These are phyloP conservation scores for Palaemon carinicauda DNA, from an alignment of 1,140 invertebrate genomes.

Conservation along the genomic window DNA sequence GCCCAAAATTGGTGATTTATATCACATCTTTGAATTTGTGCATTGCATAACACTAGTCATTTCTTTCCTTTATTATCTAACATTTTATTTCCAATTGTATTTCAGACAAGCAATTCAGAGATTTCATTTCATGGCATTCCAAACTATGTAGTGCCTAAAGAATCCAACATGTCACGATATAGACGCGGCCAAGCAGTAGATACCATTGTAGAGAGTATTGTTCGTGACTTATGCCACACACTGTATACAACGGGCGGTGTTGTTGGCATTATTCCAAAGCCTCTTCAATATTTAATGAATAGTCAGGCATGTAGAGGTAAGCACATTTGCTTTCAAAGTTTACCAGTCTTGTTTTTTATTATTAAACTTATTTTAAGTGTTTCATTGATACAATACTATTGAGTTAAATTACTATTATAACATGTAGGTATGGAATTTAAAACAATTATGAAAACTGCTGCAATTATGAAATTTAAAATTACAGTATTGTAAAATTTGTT, in stretches of 20 bases:
- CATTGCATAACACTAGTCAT: too few relatives aligned
- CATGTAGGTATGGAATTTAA: too few relatives aligned
- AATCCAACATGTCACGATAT: constrained; percentile 58
- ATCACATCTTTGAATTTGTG: too few relatives aligned
- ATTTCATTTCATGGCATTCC: constrained; percentile 59
- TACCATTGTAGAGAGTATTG: constrained; percentile 61
- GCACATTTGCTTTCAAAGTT: not conserved
- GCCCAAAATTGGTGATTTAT: too few relatives aligned
- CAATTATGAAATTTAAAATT: too few relatives aligned
- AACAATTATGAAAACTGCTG: too few relatives aligned
- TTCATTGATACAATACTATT: too few relatives aligned
- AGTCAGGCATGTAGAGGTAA: constrained; percentile 68
- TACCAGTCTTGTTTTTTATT: too few relatives aligned
- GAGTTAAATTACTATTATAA: too few relatives aligned
- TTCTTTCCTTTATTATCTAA: not conserved
- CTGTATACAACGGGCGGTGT: constrained; percentile 62
- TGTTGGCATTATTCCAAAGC: constrained; percentile 63
- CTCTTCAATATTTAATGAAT: constrained; percentile 65
- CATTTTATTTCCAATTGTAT: not conserved
- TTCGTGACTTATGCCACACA: constrained; percentile 63
- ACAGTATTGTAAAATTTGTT: too few relatives aligned
- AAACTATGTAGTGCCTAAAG: constrained; percentile 60
- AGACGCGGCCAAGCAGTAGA: constrained; percentile 30
- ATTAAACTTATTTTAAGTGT: too few relatives aligned
- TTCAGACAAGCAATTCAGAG: constrained; percentile 8